Base-by-base conservation (phyloP, 1,140 invertebrate species). In the Agrypnia vestita region DNA sequence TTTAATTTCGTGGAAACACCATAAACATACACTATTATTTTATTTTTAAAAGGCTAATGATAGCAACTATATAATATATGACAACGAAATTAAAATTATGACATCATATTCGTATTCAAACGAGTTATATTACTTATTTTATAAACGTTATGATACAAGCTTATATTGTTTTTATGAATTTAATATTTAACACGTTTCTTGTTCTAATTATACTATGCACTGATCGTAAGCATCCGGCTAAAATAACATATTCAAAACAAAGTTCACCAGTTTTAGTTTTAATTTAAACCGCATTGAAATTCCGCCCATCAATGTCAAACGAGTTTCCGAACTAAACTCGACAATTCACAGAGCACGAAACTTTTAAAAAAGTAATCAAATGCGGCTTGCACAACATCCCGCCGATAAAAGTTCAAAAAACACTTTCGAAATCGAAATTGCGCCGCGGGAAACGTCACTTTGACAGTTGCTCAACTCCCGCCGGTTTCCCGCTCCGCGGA, bases 271-370 rank as follows among this genome's bases (percentile, higher is more conserved):
- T 69, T 46, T 46, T n/a, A 35, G 25, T 35, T 35, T 35, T 35
- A 35, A 35, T 35, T 35, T 6, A 69, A 47, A 69, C 64, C 44
- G 44, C 15, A 19, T 71, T 71, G 49, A 71, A 51, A 71, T 71
- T 71, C 67, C 67, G 11, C 17, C 47, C 62, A n/a, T 71, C 67
- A 71, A 71, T 71, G 67, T 71, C 47, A 71, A 71, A 71, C 67
- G 51, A 71, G 67, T 71, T 71, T 71, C 49, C 47, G 25, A 71
- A 71, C 67, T 51, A 21, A 71, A 53, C 67, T 15, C 47, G 49
- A 71, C 47, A 49, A 49, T 71, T 71, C 67, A 71, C 46, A 71
- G 67, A 71, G 25, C 67, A 71, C 67, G 47, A 71, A 21, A 49
- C 44, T 71, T 51, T 51, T 62, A 25, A 8, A 64, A 64, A 64